Base-by-base conservation (phyloP, 2,888 invertebrate species). In the Pristionchus maxplancki region DNA sequence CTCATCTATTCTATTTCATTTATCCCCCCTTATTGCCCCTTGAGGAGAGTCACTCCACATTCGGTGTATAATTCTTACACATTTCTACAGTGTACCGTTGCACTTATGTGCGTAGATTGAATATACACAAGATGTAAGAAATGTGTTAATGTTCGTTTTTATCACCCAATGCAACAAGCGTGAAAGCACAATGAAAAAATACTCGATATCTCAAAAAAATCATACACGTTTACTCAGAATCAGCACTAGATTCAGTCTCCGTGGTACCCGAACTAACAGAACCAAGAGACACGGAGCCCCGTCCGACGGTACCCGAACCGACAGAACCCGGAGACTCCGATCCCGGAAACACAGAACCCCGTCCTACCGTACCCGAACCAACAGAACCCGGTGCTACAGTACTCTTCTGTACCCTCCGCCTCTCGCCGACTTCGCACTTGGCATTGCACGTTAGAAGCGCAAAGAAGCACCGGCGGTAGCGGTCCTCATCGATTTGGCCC, bases 371-470 rank as follows among this genome's bases (percentile, higher is more conserved):
- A 53, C 15, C 53, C 6, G n/a, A 28, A 11, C 28, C 8, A 28
- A 31, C 64, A 28, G 64, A 9, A 6, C 64, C 11, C 44, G 44
- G 8, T 44, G 44, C 11, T 44, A 5, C 64, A n/a, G 53, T 64
- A 6, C 13, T 13, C 62, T 62, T 9, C 34, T 67, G 31, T 20
- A 31, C 31, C 34, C 67, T 0, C 34, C 67, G 15, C 15, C 67
- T 67, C 67, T 67, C 67, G 15, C 67, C 31, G 31, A 13, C 31
- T 13, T 53, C 82, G 24, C 28, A 58, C 8, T 37, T 64, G 5
- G 85, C 85, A 64, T 44, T 44, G 64, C 85, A 85, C n/a, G 85
- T 85, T 1, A 85, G 85, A 62, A 85, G 64, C 11, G 85, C 85
- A 40, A 62, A 62, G 82, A 82, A 82, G 53, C 31, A 28, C 6